A percentile compares a stretch with the other conserved stretches of the same genome.
These are phyloP conservation scores for Globodera rostochiensis DNA, from an alignment of 1,140 invertebrate genomes.

Conservation along the genomic window DNA sequence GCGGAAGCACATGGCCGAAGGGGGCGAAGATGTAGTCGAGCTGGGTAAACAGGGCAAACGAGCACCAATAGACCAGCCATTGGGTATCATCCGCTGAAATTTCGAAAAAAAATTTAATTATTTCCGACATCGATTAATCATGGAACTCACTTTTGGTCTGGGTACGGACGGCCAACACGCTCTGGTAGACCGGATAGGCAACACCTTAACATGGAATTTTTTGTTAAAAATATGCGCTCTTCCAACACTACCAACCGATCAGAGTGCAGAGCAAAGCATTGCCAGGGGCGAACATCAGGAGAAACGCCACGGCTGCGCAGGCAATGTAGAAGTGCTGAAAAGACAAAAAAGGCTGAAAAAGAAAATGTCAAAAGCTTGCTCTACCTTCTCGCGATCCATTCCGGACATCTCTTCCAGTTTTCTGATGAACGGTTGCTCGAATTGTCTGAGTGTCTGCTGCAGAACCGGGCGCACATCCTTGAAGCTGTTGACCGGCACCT, in stretches of 20 bases:
- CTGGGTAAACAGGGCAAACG: slow-evolving; percentile 10
- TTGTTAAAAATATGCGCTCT: not conserved
- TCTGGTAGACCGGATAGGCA: slow-evolving; percentile 89
- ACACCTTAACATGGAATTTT: slow-evolving; percentile 64
- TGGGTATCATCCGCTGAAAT: slow-evolving; percentile 24
- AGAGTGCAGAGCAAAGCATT: slow-evolving; percentile 90
- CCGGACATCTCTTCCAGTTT: slow-evolving; percentile 5
- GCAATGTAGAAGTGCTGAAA: not conserved
- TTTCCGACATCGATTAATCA: not conserved
- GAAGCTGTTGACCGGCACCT: slow-evolving; percentile 10
- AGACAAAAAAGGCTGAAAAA: not conserved
- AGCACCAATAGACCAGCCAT: slow-evolving; percentile 20
- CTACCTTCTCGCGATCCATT: slow-evolving; percentile 19
- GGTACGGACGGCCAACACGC: slow-evolving; percentile 46
- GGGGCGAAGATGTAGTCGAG: slow-evolving; percentile 6
- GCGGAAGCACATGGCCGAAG: not conserved
- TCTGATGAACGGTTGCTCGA: not conserved
- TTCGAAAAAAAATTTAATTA: not conserved
- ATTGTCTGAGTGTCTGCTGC: not conserved
- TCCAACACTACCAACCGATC: slow-evolving; percentile 73
- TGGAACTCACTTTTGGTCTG: not conserved
- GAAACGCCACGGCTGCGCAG: slow-evolving; percentile 68
- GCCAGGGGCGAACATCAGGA: slow-evolving; percentile 88
- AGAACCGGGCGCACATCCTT: slow-evolving; percentile 6
- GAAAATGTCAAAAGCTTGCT: not conserved